Percentiles rank a stretch among this genome's conserved stretches.
These are phyloP conservation scores for Hemistola chrysoprasaria DNA, from an alignment of 2,888 invertebrate species.

Conservation along the genomic window DNA sequence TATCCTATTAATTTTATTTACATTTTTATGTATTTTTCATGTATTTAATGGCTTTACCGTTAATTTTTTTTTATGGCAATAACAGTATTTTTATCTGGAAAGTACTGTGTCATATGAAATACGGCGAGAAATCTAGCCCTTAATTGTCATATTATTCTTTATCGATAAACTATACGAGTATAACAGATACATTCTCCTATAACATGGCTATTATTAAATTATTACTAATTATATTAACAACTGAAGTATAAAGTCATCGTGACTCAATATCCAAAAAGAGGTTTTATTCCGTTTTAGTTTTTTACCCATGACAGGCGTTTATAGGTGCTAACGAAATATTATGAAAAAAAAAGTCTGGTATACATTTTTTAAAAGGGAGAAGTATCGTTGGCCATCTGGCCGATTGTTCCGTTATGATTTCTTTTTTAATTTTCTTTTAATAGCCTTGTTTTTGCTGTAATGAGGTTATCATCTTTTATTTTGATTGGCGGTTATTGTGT, in stretches of 20 bases:
- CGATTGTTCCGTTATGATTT: slow-evolving; percentile 23
- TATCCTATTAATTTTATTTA: no score
- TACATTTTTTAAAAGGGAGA: slow-evolving; percentile 3
- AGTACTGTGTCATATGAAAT: no score
- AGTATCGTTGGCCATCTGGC: slow-evolving; percentile 16
- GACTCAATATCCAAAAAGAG: slow-evolving; percentile 16
- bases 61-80: no score
- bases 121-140: no score
- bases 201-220: slow-evolving; percentile 16
- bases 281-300: slow-evolving; percentile 16
- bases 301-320: slow-evolving; percentile 30
- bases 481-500: slow-evolving; percentile 8
- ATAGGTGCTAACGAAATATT: slow-evolving; percentile 38
- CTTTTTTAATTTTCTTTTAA: slow-evolving; percentile 11
- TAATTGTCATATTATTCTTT: slow-evolving; percentile 6
- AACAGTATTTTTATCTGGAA: slow-evolving; percentile 13
- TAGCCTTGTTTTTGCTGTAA: slow-evolving; percentile 11
- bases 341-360: slow-evolving; percentile 8
- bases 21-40: background rate
- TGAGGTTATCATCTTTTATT: slow-evolving; percentile 9
- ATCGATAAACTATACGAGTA: slow-evolving; percentile 1
- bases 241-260: slow-evolving; percentile 25
- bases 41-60: no score
- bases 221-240: slow-evolving; percentile 18
- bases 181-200: slow-evolving; percentile 2